Base-by-base conservation (phyloP, 2,797 vertebrate genomes). In the Lindbergichthys nudifrons region DNA sequence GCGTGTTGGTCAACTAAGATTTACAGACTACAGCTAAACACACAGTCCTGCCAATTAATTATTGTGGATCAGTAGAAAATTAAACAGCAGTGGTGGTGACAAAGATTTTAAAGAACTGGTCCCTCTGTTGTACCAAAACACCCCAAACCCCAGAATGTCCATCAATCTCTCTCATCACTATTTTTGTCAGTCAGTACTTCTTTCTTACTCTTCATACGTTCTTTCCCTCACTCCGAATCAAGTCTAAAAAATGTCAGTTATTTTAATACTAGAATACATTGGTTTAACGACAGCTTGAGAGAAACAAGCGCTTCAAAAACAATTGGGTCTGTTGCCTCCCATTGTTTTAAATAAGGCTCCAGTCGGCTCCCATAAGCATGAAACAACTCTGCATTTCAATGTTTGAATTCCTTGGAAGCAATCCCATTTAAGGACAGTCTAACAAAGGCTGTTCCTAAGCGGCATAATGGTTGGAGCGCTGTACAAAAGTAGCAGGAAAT, bases 331-430 rank as follows among this genome's bases (percentile, higher is more conserved):
- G 14, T 19, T 52, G 42, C 43, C 4, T 70, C 72, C 19, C 12
- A 0, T 61, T 47, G 68, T 19, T 47, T 64, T 41, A 21, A 21
- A 9, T 3, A n/a, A 26, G 15, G 48, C 18, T 74, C 65, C 46
- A 26, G 10, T 54, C 75, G 57, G 72, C 71, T 21, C 39, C 70
- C 36, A 69, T 82, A 74, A 70, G 54, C 54, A 45, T 46, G 41
- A 57, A 77, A 26, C 63, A 14, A 42, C 2, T 0, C 16, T 54
- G 30, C 52, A 53, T 60, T 74, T 56, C 32, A 52, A 16, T 54
- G 26, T 65, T 45, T 69, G 39, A 23, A 7, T 76, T 66, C 43
- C 30, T 76, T 77, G 62, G 26, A 54, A 75, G 65, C 45, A 18
- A 75, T 65, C 43, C 53, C 48, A 60, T 53, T 51, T 56, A 50